These are phyloP conservation scores for Zaprionus lachaisei DNA, from an alignment of 1,140 invertebrate species.

Conservation along the genomic window DNA sequence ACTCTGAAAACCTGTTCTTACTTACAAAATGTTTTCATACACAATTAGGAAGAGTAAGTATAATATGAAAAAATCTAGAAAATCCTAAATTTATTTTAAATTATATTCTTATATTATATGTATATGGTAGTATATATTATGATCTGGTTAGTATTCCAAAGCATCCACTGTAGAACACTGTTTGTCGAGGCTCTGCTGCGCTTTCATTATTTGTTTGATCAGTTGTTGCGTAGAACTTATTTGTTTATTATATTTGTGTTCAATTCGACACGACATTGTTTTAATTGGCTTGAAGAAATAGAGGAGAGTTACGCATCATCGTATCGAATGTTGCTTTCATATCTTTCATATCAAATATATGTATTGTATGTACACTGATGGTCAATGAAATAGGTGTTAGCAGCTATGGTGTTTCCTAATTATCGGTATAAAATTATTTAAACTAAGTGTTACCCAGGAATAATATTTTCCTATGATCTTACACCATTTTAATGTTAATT, in stretches of 20 bases:
- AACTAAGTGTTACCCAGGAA: no score
- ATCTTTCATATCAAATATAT: neutral
- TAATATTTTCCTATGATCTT: no score
- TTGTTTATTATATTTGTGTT: constrained; percentile 15
- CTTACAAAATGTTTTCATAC: neutral
- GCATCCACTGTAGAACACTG: neutral
- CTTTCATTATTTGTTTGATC: constrained; percentile 12
- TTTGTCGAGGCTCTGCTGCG: neutral
- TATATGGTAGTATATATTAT: no score
- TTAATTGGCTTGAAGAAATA: constrained; percentile 35
- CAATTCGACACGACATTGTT: constrained; percentile 39
- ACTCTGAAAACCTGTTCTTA: neutral
- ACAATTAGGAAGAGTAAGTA: neutral
- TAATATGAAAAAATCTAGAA: no score
- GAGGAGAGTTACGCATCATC: neutral
- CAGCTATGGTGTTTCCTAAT: no score
- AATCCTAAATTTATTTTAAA: no score
- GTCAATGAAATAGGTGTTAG: no score
- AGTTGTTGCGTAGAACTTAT: neutral
- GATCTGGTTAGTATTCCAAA: no score
- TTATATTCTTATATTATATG: no score
- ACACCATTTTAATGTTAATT: no score
- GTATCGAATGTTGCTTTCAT: constrained; percentile 24
- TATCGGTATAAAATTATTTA: no score
- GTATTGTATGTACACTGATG: no score